Evolutionary conservation across 2,113 vertebrate species (phyloP).

Genomic region (Regulus satrapa): DNA sequence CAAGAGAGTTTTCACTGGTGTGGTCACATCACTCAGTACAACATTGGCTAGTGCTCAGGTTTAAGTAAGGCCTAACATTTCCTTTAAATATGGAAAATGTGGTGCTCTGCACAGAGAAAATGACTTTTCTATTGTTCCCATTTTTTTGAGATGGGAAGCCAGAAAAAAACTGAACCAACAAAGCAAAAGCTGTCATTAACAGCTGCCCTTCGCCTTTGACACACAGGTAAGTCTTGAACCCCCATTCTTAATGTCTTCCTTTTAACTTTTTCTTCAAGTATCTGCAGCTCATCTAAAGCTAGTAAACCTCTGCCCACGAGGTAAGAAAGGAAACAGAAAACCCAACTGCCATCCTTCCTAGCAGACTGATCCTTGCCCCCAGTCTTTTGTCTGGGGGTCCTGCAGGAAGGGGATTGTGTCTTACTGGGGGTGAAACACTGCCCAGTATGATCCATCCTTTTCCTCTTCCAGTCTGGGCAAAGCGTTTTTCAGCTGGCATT

Average conservation of each 20-base stretch:
- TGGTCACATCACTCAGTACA: not conserved
- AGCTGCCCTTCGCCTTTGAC: not conserved
- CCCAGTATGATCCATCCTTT: not conserved
- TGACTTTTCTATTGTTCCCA: not conserved
- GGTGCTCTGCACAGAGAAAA: not conserved
- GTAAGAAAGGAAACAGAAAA: not conserved
- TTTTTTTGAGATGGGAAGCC: not conserved
- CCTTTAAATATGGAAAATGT: not conserved
- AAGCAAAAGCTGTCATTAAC: not conserved
- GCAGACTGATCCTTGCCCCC: not conserved
- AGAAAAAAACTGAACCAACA: accelerated
- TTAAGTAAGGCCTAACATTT: not conserved
- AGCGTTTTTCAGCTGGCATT: not conserved
- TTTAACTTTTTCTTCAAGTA: not conserved
- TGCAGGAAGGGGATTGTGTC: not conserved
- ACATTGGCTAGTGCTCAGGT: not conserved
- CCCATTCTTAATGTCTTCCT: not conserved
- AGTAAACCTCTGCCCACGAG: not conserved
- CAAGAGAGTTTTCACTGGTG: not conserved
- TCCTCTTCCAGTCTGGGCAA: not conserved
- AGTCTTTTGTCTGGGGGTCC: not conserved
- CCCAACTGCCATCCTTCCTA: not conserved
- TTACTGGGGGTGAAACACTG: not conserved
- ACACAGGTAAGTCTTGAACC: not conserved
- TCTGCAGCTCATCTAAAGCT: not conserved